These are phyloP conservation scores for Chloroclysta siterata DNA, from an alignment of 2,888 invertebrate species.

Conservation along the genomic window DNA sequence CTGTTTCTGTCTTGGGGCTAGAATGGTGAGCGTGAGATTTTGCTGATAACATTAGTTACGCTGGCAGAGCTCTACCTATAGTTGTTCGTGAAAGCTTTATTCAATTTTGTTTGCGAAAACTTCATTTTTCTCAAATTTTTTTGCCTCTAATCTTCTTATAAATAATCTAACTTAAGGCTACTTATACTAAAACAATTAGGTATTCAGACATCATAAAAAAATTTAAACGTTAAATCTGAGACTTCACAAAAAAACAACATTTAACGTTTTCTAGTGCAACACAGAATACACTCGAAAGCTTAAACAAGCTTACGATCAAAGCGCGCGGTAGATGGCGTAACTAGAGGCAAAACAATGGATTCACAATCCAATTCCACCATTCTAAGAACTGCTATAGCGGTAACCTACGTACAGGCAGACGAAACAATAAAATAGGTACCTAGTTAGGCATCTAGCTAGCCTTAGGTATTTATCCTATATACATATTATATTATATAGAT, in stretches of 20 bases:
- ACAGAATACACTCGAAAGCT: slow-evolving; percentile 4
- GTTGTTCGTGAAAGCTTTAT: slow-evolving; percentile 44
- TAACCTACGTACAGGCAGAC: no score
- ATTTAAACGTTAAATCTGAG: no score
- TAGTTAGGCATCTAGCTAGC: no score
- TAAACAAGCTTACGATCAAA: slow-evolving; percentile 15
- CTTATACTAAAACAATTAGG: no score
- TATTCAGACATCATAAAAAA: no score
- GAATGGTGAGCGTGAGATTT: slow-evolving; percentile 52
- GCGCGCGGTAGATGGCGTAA: slow-evolving; percentile 69
- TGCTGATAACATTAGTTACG: slow-evolving; percentile 55
- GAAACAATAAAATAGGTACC: no score
- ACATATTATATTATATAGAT: no score
- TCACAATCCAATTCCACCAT: slow-evolving; percentile 46
- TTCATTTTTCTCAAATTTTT: slow-evolving; percentile 29
- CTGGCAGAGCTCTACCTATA: slow-evolving; percentile 50
- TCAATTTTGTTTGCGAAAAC: slow-evolving; percentile 40
- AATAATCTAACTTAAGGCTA: no score
- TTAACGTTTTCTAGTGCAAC: slow-evolving; percentile 4
- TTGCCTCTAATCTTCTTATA: no score
- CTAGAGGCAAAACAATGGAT: slow-evolving; percentile 62
- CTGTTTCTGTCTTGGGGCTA: slow-evolving; percentile 49
- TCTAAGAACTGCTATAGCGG: slow-evolving; percentile 52
- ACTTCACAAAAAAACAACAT: no score
- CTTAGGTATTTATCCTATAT: no score